Percentiles rank a stretch among this genome's conserved stretches.
Conservation (phyloP, 2,113 vertebrate genomes). For the Genyomyrus donnyi region DNA sequence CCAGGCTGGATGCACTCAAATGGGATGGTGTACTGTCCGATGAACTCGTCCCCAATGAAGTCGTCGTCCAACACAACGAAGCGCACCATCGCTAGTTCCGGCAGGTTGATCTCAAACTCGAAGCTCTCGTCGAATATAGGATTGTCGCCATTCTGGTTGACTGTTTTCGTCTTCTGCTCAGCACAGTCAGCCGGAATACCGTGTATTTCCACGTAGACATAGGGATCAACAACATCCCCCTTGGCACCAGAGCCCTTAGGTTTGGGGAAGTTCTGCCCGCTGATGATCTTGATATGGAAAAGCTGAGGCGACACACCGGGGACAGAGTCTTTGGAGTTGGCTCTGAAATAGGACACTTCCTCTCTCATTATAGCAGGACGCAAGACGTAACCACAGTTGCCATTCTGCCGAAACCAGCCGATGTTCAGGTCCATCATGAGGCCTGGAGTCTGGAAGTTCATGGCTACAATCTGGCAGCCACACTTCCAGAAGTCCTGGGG, state of each 20-base stretch:
- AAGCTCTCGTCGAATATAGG: slow-evolving; percentile 94
- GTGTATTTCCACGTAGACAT: slow-evolving; percentile 88
- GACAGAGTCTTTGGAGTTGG: slow-evolving; percentile 81
- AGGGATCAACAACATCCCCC: slow-evolving; percentile 89
- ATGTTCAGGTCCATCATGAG: slow-evolving; percentile 93
- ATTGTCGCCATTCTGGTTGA: slow-evolving; percentile 83
- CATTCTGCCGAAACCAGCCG: slow-evolving; percentile 89
- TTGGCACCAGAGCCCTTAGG: slow-evolving; percentile 86
- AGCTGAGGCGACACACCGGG: slow-evolving; percentile 88
- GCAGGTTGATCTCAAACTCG: slow-evolving; percentile 90
- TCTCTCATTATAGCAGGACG: slow-evolving; percentile 90
- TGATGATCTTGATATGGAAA: slow-evolving; percentile 85
- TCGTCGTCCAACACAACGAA: slow-evolving; percentile 91
- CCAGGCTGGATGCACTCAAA: slow-evolving; percentile 89
- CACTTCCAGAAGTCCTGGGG: slow-evolving; percentile 94
- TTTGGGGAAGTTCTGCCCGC: slow-evolving; percentile 87
- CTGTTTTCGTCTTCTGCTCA: slow-evolving; percentile 86
- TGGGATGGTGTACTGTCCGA: slow-evolving; percentile 89
- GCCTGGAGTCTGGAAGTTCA: slow-evolving; percentile 91
- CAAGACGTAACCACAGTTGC: slow-evolving; percentile 83
- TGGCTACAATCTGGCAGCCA: slow-evolving; percentile 86
- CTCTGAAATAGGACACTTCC: slow-evolving; percentile 87
- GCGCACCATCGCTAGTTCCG: slow-evolving; percentile 89
- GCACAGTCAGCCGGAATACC: slow-evolving; percentile 89
- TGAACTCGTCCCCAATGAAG: slow-evolving; percentile 91